phyloP scores from a whole-genome alignment of 2,888 invertebrate genomes.

The Globia sparganii region DNA sequence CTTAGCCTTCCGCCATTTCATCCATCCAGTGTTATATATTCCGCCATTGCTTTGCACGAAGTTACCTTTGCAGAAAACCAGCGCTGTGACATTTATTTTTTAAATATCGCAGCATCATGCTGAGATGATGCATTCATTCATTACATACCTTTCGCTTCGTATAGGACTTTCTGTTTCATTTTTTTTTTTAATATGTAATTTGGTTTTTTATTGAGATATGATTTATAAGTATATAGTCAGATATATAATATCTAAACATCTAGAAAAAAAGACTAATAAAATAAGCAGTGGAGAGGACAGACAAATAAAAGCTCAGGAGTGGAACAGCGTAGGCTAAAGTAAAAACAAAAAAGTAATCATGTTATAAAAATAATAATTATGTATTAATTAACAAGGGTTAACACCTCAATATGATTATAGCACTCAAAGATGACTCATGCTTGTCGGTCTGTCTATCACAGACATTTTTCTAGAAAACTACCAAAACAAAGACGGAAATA shows the following conservation, averaged over 20 bases:
- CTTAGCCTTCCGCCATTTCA: not conserved
- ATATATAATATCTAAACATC: not conserved
- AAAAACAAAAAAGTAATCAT: too few species aligned
- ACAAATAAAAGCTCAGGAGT: too few species aligned
- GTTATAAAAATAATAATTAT: not conserved
- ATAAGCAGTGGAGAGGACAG: not conserved
- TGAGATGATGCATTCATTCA: too few species aligned
- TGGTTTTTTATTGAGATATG: not conserved
- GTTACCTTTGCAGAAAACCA: too few species aligned
- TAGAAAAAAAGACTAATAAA: not conserved
- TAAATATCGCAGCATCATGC: too few species aligned
- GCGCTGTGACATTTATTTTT: too few species aligned
- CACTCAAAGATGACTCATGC: not conserved
- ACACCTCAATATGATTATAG: too few species aligned
- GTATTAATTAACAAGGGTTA: not conserved
- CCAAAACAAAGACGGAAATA: not conserved
- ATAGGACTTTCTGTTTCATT: too few species aligned
- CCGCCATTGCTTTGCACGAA: not conserved
- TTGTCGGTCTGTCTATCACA: not conserved
- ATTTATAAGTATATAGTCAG: not conserved
- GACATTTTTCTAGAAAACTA: not conserved
- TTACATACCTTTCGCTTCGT: too few species aligned
- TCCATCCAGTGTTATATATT: not conserved
- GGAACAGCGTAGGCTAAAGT: too few species aligned
- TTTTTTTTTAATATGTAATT: too few species aligned